Evolutionary conservation across 2,888 invertebrate genomes (phyloP), one percentile per base, ranked within the genome.

Genomic region (Formica aserva): DNA sequence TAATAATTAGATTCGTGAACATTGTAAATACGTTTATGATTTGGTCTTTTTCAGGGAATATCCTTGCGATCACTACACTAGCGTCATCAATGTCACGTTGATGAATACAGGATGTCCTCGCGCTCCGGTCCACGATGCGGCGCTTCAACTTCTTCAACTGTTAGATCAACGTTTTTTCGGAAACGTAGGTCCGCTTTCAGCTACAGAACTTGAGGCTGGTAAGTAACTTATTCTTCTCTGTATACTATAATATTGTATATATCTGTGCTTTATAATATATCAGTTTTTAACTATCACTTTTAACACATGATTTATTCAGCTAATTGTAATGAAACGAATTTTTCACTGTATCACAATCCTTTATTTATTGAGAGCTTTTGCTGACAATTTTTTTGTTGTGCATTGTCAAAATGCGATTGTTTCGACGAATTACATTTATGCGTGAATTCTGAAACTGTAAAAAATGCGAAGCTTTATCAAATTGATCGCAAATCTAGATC

Each of bases 51-150:
- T 11, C 95, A 98, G 98, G 93, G 99, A 99, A 95, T 99, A 99
- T 95, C 99, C 99, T 2, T 99, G 99, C 94, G 99, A 99, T 95
- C 98, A 99, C 95, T 99, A 99, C 95, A 99, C 99, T 55, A 99
- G 99, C 1, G 98, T 99, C 92, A 98, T 99, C 93, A 99, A 99
- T 94, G 98, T 99, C 55, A 99, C 99, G 0, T 96, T 99, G 66
- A 97, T 99, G 96, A 99, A 98, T 95, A 98, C 99, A 8, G 99
- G 99, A 1, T 99, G 98, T 94, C 98, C 99, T 0, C 96, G 99
- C 38, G 97, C 98, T 52, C 96, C 97, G 57, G 97, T 99, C n/a
- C 98, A 99, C 94, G 98, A 99, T 93, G 98, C 98, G 18, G 99
- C 99, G 0, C 95, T 99, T 77, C 98, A 99, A 93, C 96, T 99